Evolutionary conservation across 2,113 vertebrate genomes (phyloP).

Genomic region (Geococcyx californianus): DNA sequence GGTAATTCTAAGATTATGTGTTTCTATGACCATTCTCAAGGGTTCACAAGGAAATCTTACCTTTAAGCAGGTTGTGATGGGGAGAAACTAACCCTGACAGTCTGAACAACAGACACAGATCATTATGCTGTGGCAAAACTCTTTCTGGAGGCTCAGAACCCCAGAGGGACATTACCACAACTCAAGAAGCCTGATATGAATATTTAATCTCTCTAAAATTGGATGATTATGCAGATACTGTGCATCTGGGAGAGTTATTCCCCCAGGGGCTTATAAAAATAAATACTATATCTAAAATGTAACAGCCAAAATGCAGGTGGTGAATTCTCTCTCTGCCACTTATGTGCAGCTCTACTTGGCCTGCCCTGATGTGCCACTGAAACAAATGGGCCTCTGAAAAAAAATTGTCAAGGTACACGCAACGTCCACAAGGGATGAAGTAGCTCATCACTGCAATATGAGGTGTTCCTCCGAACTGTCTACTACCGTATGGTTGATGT

Average conservation of each 20-base stretch:
- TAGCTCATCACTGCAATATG: background rate
- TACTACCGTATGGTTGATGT: background rate
- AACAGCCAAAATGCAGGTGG: slow-evolving; percentile 46
- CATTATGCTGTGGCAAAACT: background rate
- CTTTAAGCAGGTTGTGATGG: background rate
- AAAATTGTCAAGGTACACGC: background rate
- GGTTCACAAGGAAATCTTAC: background rate
- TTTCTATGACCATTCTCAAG: background rate
- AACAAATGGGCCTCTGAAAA: background rate
- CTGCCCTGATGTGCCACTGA: background rate
- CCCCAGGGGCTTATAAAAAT: slow-evolving; percentile 65
- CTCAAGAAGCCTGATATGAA: slow-evolving; percentile 56
- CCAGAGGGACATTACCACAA: slow-evolving; percentile 43
- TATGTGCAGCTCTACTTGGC: background rate
- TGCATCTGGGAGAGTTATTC: slow-evolving; percentile 53
- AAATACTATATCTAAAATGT: slow-evolving; percentile 48
- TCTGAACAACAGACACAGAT: background rate
- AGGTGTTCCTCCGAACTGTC: background rate
- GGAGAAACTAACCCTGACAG: background rate
- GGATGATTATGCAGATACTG: slow-evolving; percentile 70
- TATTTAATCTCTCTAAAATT: slow-evolving; percentile 70
- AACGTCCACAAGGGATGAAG: background rate
- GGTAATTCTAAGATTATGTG: no score
- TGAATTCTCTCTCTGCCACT: background rate
- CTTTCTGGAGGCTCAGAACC: slow-evolving; percentile 28